Percentiles rank a stretch among this genome's conserved stretches.
Conservation (phyloP, 2,797 vertebrate species). For the Peromyscus attwateri region DNA sequence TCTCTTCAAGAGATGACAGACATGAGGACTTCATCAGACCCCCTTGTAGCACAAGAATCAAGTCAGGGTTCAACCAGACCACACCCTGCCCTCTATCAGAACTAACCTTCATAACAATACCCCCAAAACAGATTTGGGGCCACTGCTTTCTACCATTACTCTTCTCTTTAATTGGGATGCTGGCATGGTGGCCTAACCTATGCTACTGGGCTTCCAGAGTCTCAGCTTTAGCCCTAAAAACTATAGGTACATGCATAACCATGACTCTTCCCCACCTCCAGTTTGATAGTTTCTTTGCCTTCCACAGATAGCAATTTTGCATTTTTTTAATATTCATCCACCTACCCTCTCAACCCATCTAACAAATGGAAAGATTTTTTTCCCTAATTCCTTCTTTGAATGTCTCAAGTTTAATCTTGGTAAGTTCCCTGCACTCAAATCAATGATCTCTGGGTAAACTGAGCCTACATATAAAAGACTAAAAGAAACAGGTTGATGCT, state of each 20-base stretch:
- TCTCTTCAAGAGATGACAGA: background rate
- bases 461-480: constrained; percentile 7
- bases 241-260: background rate
- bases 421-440: background rate
- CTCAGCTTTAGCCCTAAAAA: background rate
- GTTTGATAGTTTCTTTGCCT: constrained; percentile 45
- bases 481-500: constrained; percentile 58
- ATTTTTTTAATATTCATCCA: constrained; percentile 49
- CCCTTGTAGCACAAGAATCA: background rate
- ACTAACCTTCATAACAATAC: background rate
- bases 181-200: background rate
- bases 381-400: constrained; percentile 46
- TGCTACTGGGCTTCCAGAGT: background rate
- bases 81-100: background rate
- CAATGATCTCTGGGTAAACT: constrained; percentile 34
- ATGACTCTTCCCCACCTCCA: background rate
- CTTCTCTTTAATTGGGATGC: background rate
- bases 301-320: background rate
- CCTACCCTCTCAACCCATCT: background rate
- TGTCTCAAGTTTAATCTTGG: constrained; percentile 47
- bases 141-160: background rate
- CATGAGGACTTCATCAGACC: background rate
- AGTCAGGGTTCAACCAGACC: background rate
- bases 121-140: background rate
- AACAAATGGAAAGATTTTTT: constrained; percentile 55